Evolutionary conservation across 2,888 invertebrate species (phyloP).

Genomic region (Napeogenes inachia): DNA sequence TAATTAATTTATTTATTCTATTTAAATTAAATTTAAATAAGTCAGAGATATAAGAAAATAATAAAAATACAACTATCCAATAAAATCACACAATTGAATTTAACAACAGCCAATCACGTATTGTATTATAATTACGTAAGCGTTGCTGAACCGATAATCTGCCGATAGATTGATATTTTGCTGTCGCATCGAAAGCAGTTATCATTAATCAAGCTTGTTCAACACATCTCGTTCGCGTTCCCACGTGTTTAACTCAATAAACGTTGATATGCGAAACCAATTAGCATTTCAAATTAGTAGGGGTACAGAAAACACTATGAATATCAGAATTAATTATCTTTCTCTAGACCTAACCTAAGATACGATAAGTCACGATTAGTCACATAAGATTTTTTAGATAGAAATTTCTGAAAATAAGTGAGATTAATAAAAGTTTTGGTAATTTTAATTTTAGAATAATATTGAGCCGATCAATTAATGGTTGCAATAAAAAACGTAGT

Average conservation of each 20-base stretch:
- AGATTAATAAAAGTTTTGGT: no score
- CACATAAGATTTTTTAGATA: no score
- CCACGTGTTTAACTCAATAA: conserved; percentile 19
- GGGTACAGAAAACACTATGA: neutral
- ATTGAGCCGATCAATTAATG: no score
- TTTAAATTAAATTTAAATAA: no score
- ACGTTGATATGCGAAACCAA: conserved; percentile 22
- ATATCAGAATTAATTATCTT: neutral
- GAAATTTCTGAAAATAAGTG: no score
- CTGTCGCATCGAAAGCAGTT: conserved; percentile 12
- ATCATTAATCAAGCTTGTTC: conserved; percentile 18
- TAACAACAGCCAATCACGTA: neutral
- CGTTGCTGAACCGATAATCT: neutral
- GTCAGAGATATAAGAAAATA: no score
- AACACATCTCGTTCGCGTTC: conserved; percentile 15
- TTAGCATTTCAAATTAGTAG: conserved; percentile 18
- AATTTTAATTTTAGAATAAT: no score
- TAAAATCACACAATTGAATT: neutral
- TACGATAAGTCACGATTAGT: no score
- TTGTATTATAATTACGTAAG: neutral
- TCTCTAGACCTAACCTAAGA: no score
- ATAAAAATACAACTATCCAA: no score
- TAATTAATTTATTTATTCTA: no score
- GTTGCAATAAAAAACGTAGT: no score
- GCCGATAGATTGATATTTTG: conserved; percentile 4